These are phyloP conservation scores for Thera britannica DNA, from an alignment of 2,888 invertebrate genomes.

Conservation along the genomic window DNA sequence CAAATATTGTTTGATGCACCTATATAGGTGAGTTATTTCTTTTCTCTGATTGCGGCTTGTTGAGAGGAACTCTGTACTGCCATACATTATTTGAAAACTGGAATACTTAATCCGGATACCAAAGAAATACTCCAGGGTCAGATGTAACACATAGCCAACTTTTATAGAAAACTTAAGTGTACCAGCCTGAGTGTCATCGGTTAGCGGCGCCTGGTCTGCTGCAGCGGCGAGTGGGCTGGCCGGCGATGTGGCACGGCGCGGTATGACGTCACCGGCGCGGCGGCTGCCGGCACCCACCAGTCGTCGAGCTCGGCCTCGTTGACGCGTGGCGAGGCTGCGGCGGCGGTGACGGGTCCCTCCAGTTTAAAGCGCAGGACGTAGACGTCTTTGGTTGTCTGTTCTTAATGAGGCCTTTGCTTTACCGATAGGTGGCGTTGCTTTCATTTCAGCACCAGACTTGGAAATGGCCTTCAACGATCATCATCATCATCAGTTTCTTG, in stretches of 20 bases:
- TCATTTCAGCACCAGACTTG: too few species aligned
- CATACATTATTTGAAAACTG: background rate
- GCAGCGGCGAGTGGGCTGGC: conserved; percentile 1
- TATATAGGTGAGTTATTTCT: background rate
- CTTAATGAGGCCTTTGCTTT: too few species aligned
- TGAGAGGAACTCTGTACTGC: background rate
- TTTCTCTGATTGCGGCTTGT: background rate
- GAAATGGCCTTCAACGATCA: too few species aligned
- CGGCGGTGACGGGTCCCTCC: background rate
- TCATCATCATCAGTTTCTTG: too few species aligned
- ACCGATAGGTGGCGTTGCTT: too few species aligned
- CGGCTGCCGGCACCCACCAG: background rate
- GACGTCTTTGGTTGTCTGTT: too few species aligned
- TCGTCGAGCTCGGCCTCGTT: background rate
- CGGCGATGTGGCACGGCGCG: background rate
- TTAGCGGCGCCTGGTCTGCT: conserved; percentile 1
- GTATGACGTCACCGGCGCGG: background rate
- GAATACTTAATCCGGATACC: background rate
- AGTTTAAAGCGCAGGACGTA: background rate
- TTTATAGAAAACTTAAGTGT: background rate
- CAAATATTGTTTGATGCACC: background rate
- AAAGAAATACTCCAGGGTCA: background rate
- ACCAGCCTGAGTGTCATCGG: background rate
- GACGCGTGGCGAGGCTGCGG: conserved; percentile 2
- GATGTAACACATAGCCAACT: background rate